Conservation (phyloP, 2,888 invertebrate species). For the Macaria liturata region DNA sequence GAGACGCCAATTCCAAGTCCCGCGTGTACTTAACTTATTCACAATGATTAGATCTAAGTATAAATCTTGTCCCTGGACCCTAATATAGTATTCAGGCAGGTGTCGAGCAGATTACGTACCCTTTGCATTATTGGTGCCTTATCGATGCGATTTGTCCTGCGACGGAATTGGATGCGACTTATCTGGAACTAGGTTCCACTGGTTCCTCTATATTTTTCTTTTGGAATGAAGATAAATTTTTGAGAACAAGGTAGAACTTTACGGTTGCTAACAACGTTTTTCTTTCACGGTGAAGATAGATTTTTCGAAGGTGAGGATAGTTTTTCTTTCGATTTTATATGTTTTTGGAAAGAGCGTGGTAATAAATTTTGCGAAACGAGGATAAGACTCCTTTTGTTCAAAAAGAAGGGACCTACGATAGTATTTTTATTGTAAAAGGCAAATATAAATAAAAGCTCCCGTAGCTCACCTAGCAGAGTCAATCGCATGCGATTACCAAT, state of each 20-base stretch:
- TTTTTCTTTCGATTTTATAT: no score
- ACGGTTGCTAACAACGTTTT: no score
- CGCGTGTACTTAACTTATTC: not conserved
- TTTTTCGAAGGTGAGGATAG: not conserved
- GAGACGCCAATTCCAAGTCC: no score
- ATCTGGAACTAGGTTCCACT: slow-evolving; percentile 1
- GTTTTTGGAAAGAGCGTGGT: no score
- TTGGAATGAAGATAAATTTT: not conserved
- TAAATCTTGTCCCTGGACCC: slow-evolving; percentile 21
- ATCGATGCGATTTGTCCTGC: slow-evolving; percentile 33
- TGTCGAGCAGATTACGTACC: slow-evolving; percentile 26
- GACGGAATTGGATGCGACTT: slow-evolving; percentile 29
- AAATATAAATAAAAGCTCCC: no score
- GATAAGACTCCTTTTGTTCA: no score
- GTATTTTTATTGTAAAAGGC: no score
- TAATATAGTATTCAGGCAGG: slow-evolving; percentile 22
- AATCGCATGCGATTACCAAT: no score
- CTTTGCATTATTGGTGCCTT: slow-evolving; percentile 28
- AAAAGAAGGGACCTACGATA: no score
- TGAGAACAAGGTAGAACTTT: no score
- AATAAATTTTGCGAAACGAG: no score
- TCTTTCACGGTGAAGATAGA: not conserved
- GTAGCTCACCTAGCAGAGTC: no score
- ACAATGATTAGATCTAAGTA: slow-evolving; percentile 1
- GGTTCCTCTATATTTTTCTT: not conserved